Conservation (phyloP, 2,113 vertebrate genomes). For the Speoplatyrhinus poulsoni region DNA sequence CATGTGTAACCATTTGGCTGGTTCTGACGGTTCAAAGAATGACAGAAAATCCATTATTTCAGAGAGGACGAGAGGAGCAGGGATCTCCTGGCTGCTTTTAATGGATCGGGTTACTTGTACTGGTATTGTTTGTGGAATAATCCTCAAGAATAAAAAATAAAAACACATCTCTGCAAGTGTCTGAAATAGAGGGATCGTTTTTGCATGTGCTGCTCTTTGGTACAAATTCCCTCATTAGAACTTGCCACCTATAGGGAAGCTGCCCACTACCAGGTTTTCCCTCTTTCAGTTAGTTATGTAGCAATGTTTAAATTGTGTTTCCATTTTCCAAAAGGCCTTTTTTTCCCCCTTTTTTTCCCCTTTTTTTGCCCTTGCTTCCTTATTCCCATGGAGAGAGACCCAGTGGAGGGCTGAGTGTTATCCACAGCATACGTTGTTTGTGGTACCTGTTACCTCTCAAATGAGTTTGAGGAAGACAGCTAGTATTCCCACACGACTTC, state of each 20-base stretch:
- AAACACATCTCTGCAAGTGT: background rate
- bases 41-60: conserved; percentile 69
- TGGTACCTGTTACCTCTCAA: conserved; percentile 65
- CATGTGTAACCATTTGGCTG: conserved; percentile 58
- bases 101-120: conserved; percentile 35
- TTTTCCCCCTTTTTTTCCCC: too few species aligned
- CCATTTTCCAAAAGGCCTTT: conserved; percentile 29
- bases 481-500: conserved; percentile 59
- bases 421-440: conserved; percentile 49
- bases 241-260: too few species aligned
- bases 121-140: conserved; percentile 11
- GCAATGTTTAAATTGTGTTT: conserved; percentile 28
- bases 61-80: conserved; percentile 32
- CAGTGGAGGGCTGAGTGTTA: conserved; percentile 30
- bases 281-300: conserved; percentile 33
- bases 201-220: background rate
- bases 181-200: background rate
- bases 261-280: conserved; percentile 4
- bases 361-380: background rate
- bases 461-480: conserved; percentile 65
- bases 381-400: conserved; percentile 28
- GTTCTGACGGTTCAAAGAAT: conserved; percentile 50
- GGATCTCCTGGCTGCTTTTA: conserved; percentile 41
- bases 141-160: background rate
- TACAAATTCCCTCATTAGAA: too few species aligned